Percentiles rank a stretch among this genome's conserved stretches.
Evolutionary conservation across 2,888 invertebrate species (phyloP).

Genomic region (Pteria penguin): DNA sequence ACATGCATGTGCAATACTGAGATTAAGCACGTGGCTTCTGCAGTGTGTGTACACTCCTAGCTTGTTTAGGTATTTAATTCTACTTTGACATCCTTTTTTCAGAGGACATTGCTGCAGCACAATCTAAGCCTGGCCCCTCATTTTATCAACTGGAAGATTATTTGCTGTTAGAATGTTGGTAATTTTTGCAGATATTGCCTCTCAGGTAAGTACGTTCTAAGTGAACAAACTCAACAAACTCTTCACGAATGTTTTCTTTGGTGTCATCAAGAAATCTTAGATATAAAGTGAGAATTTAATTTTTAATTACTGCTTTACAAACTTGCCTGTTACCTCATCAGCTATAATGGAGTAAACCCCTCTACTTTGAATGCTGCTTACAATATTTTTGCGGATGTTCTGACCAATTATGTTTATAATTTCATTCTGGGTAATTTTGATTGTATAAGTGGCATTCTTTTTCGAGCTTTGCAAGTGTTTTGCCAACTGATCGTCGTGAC

Average conservation of each 20-base stretch:
- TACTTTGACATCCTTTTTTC: conserved; percentile 12
- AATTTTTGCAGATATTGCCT: background rate
- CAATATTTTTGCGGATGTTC: conserved; percentile 7
- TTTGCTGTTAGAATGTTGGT: background rate
- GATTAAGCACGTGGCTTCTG: no score
- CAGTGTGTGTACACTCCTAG: no score
- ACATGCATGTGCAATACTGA: no score
- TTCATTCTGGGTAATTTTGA: conserved; percentile 16
- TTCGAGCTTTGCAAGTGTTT: background rate
- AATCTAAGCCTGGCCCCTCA: background rate
- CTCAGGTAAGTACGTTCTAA: conserved; percentile 2
- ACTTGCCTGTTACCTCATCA: conserved; percentile 18
- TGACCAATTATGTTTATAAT: conserved; percentile 17
- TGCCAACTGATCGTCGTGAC: background rate
- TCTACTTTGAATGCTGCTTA: conserved; percentile 7
- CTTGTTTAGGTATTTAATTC: conserved; percentile 9
- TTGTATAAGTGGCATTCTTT: conserved; percentile 16
- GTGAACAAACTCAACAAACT: conserved; percentile 9
- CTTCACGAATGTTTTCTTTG: background rate
- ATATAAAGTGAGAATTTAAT: background rate
- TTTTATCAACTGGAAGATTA: conserved; percentile 6
- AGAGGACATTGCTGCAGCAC: conserved; percentile 9
- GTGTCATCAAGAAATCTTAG: conserved; percentile 20
- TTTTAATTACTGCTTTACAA: conserved; percentile 9
- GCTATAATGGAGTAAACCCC: conserved; percentile 16